Evolutionary conservation across 2,797 vertebrate species (phyloP).

Genomic region (Lagodon rhomboides): DNA sequence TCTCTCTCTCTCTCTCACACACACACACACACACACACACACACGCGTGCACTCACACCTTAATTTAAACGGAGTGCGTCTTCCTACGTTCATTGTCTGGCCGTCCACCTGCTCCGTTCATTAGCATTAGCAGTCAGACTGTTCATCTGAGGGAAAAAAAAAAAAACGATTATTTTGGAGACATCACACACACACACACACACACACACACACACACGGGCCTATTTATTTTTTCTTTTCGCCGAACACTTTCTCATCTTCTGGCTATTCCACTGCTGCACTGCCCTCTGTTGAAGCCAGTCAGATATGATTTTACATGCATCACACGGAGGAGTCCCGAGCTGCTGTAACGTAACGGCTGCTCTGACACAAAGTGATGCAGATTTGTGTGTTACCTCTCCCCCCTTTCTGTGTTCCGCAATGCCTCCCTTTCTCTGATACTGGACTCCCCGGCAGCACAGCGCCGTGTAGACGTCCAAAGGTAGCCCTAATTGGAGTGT

Average conservation of each 20-base stretch:
- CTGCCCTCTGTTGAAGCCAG: constrained; percentile 66
- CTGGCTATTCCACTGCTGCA: constrained; percentile 41
- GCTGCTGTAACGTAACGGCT: constrained; percentile 1
- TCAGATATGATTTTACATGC: constrained; percentile 32
- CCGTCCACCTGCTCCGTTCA: constrained; percentile 59
- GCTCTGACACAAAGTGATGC: not conserved
- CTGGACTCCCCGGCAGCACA: constrained; percentile 1
- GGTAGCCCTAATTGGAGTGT: constrained; percentile 63
- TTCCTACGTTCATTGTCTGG: constrained; percentile 37
- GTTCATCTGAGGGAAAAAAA: constrained; percentile 45
- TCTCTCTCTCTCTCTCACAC: constrained; percentile 21
- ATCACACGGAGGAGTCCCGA: not conserved
- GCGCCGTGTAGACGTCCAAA: constrained; percentile 31
- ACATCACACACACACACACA: constrained; percentile 22
- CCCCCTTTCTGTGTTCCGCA: constrained; percentile 7
- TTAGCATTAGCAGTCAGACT: constrained; percentile 52
- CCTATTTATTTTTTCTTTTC: constrained; percentile 53
- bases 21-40: constrained; percentile 19
- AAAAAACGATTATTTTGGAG: constrained; percentile 38
- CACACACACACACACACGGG: constrained; percentile 21
- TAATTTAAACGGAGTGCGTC: constrained; percentile 50
- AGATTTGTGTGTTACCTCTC: not conserved
- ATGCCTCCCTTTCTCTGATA: constrained; percentile 4
- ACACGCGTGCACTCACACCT: constrained; percentile 40
- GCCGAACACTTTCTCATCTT: constrained; percentile 49